These are phyloP conservation scores for Hyaena hyaena DNA, from an alignment of 2,113 vertebrate genomes.

Conservation along the genomic window DNA sequence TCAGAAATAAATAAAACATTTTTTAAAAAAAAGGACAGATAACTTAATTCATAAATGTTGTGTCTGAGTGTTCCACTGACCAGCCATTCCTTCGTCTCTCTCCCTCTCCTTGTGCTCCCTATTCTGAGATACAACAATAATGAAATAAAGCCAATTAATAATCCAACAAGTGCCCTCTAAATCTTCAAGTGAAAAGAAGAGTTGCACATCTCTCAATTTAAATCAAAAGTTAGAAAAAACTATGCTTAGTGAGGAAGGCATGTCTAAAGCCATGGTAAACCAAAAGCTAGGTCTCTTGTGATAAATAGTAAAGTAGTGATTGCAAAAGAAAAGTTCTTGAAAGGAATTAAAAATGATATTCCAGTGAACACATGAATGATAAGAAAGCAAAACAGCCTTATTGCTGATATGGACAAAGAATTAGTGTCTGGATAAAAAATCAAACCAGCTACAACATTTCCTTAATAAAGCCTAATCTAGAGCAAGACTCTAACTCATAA, in stretches of 20 bases:
- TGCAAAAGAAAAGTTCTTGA: background rate
- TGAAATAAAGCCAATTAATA: background rate
- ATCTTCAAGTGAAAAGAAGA: background rate
- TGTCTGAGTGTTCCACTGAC: background rate
- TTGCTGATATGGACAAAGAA: background rate
- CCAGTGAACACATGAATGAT: background rate
- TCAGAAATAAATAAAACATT: too few species aligned
- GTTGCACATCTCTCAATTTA: background rate
- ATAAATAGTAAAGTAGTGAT: background rate
- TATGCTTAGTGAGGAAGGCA: background rate
- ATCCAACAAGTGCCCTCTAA: background rate
- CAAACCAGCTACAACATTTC: background rate
- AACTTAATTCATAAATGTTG: background rate
- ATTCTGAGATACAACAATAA: background rate
- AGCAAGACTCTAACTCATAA: background rate
- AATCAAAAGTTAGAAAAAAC: background rate
- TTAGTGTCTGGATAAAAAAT: background rate
- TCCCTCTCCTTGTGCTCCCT: background rate
- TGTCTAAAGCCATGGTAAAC: background rate
- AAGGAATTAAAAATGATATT: background rate
- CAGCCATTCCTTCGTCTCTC: background rate
- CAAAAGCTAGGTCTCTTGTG: background rate
- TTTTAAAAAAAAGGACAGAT: too few species aligned
- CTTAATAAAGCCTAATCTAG: background rate
- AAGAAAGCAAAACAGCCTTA: background rate